Conservation (phyloP, 2,888 invertebrate species). For the Nomada flava region DNA sequence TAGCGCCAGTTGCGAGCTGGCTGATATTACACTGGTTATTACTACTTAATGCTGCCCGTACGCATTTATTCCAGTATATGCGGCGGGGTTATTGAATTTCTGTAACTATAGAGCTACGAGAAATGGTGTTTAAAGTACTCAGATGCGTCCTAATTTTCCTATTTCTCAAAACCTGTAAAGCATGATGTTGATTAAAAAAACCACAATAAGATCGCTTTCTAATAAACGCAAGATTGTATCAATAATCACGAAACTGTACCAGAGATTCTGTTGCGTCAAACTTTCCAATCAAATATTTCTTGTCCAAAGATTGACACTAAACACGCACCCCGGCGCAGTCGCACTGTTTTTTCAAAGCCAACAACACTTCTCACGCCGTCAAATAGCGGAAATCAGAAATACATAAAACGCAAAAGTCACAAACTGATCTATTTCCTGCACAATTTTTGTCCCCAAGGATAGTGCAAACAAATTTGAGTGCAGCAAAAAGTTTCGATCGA, state of each 20-base stretch:
- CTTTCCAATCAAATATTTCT: background rate
- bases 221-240: too few species aligned
- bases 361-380: background rate
- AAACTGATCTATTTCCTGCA: background rate
- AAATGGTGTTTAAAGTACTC: too few species aligned
- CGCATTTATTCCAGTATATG: too few species aligned
- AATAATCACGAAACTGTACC: too few species aligned
- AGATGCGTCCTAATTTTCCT: too few species aligned
- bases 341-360: background rate
- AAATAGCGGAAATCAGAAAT: background rate
- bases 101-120: too few species aligned
- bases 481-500: background rate
- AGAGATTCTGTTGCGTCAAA: background rate
- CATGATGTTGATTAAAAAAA: too few species aligned
- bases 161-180: too few species aligned
- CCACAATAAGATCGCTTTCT: too few species aligned
- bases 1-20: background rate
- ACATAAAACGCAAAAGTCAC: background rate
- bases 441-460: conserved; percentile 1
- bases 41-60: conserved; percentile 6
- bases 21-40: background rate
- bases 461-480: conserved; percentile 5
- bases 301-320: background rate
- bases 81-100: too few species aligned
- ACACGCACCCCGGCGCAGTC: background rate